Base-by-base conservation (phyloP, 2,113 vertebrate species). In the Chaenocephalus aceratus region DNA sequence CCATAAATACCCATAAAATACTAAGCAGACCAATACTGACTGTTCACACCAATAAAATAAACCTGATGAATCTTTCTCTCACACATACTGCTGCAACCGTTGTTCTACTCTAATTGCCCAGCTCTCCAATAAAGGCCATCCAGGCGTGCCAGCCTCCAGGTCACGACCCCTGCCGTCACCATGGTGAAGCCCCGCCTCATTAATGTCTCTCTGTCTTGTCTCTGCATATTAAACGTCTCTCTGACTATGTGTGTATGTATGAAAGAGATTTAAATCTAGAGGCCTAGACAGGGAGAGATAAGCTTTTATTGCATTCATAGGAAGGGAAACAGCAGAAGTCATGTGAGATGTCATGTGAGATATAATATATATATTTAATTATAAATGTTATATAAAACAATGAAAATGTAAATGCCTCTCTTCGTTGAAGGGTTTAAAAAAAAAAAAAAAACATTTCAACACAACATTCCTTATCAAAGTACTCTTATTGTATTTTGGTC, bases 181-280 rank as follows among this genome's bases (percentile, higher is more conserved):
- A 92, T 83, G 81, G 93, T 66, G 80, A 93, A 78, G 83, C 78
- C 77, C 89, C 87, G 54, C 91, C 93, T 88, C 73, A 77, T 88
- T 86, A 85, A 90, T 86, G 88, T 84, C 53, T 60, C 58, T 58
- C 66, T 68, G 75, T 90, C 78, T 72, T 85, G 85, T 91, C 82
- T 73, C 70, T 87, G 87, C 86, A 90, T 89, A 87, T 88, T 86
- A 86, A 91, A 86, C 64, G 30, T 67, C 73, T 82, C 14, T 76
- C 21, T 72, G 57, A 44, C 18, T 23, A 16, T 36, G 26, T 72
- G 34, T 70, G n/a, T 61, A 14, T 61, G 59, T n/a, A 12, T n/a
- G 59, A 61, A 44, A n/a, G 34, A 61, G 36, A 61, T 10, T 10
- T 34, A 4, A 12, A 79, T 57, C 69, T 44, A 41, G 16, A 60